Base-by-base conservation (phyloP, 2,888 invertebrate genomes). In the Crioceris asparagi region DNA sequence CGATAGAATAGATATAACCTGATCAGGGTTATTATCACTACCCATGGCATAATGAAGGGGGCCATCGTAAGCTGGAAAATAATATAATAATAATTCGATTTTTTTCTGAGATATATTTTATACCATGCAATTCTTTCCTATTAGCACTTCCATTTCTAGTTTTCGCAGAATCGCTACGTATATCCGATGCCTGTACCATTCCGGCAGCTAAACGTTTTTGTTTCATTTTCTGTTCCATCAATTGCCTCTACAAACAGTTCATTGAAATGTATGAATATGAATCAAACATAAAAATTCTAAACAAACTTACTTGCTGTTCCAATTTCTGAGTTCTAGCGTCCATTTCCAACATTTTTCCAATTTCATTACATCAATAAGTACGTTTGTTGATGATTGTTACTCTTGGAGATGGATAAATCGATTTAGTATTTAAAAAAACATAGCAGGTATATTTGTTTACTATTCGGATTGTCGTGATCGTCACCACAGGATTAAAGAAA, bases 201-300 rank as follows among this genome's bases (percentile, higher is more conserved):
- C 87, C 85, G 33, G 83, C 77, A 40, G 80, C 80, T 56, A 87
- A 83, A 35, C 88, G 70, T 59, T 90, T 88, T 56, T 86, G 84
- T 51, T 82, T 79, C 74, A 88, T 84, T 64, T 88, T 88, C 56
- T 83, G 84, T 58, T 90, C 87, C 77, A 88, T 79, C 49, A 88
- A 60, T 65, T 87, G 87, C 46, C 86, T 76, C 87, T 90, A 36
- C 30, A 53, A 49, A 46, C n/a, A n/a, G n/a, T n/a, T n/a, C n/a
- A n/a, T n/a, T n/a, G 32, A 27, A 30, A 40, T 35, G 35, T 25
- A 32, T 38, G 11, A 11, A 30, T 15, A 8, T 11, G 4, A 7
- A 30, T 30, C 16, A 15, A n/a, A 30, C 30, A 6, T 21, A 37
- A 25, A 11, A 23, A 11, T 10, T 19, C 17, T 23, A 16, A 14